Conservation (phyloP, 2,888 invertebrate species). For the Zonitis immaculata region DNA sequence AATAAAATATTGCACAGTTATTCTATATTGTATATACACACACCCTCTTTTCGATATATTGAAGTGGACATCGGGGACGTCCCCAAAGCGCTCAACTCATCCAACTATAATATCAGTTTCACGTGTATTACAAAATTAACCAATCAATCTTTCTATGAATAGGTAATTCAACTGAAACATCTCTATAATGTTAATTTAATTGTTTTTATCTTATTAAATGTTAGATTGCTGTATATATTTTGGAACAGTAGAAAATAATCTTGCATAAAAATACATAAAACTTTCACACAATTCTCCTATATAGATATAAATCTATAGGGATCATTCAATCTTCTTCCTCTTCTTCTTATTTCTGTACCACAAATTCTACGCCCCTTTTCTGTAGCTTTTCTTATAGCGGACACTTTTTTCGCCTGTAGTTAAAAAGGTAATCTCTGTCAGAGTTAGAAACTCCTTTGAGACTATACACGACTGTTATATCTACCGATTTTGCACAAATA, state of each 20-base stretch:
- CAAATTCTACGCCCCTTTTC: conserved; percentile 36
- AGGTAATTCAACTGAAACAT: conserved; percentile 16
- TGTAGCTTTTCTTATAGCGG: conserved; percentile 41
- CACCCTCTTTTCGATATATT: conserved; percentile 37
- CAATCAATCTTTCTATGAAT: conserved; percentile 34
- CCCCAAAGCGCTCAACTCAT: conserved; percentile 30
- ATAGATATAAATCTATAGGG: conserved; percentile 41
- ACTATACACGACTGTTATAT: conserved; percentile 34
- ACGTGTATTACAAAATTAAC: conserved; percentile 30
- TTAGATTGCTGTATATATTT: neutral
- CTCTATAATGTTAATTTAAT: neutral
- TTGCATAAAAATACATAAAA: neutral
- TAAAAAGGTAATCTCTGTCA: conserved; percentile 51
- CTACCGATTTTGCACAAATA: neutral
- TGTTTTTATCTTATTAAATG: neutral
- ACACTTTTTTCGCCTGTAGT: conserved; percentile 43
- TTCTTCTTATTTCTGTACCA: no score
- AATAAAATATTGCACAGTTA: conserved; percentile 37
- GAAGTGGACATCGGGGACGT: conserved; percentile 41
- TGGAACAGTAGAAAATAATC: no score
- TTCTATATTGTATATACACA: no score
- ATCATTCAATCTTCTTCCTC: conserved; percentile 48
- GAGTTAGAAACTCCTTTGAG: conserved; percentile 38
- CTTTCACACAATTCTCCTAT: neutral
- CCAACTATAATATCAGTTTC: conserved; percentile 33